Conservation (phyloP, 2,113 vertebrate genomes). For the Thinocorus orbignyianus region DNA sequence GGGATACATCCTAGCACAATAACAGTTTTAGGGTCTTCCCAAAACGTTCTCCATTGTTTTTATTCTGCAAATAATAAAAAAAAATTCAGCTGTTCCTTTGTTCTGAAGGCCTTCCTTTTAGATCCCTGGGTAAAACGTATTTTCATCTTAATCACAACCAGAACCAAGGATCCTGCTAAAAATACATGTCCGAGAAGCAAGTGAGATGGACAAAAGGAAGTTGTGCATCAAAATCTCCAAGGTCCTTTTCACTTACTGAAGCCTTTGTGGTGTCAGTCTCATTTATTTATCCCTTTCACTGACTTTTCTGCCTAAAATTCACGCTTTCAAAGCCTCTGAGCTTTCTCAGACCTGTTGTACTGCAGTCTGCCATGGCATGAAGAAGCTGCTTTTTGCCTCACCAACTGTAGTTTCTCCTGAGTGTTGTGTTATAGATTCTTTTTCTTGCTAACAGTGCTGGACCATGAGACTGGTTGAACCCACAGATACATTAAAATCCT, state of each 20-base stretch:
- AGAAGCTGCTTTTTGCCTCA: background rate
- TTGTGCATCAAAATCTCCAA: background rate
- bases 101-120: background rate
- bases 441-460: background rate
- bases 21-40: background rate
- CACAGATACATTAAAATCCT: background rate
- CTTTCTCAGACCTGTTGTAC: background rate
- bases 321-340: background rate
- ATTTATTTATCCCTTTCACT: background rate
- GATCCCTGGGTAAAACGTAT: background rate
- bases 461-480: background rate
- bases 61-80: background rate
- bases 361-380: background rate
- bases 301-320: background rate
- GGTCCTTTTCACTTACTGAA: background rate
- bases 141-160: background rate
- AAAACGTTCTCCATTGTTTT: background rate
- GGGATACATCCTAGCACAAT: background rate
- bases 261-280: background rate
- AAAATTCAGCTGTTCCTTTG: background rate
- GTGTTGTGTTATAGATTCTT: background rate
- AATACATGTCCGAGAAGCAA: background rate
- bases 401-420: background rate
- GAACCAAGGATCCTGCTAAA: background rate
- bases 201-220: background rate